Base-by-base conservation (phyloP, 1,140 invertebrate genomes). In the Drosophila obscura region DNA sequence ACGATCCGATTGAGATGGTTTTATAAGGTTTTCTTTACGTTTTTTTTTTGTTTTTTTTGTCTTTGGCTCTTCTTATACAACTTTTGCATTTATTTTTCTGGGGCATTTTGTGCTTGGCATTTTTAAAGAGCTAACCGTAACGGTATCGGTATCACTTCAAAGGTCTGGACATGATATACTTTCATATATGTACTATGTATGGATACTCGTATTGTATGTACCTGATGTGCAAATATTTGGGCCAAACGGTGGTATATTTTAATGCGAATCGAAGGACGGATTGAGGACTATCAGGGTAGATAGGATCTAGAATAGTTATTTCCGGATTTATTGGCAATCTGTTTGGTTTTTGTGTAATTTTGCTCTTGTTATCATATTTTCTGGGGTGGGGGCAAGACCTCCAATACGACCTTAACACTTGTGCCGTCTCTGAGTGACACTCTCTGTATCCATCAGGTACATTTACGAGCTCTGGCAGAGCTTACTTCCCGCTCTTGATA, bases 1-100 rank as follows among this genome's bases (percentile, higher is more conserved):
- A 43, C 65, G 50, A 81, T 65, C 77, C 77, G 82, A 87, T 85
- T 85, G 82, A 67, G 80, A 87, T 87, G 52, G 77, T 87, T 74
- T 87, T 83, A 80, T 67, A 74, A 59, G 51, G 51, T 51, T 69
- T 73, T 62, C 57, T 76, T 63, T 45, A 52, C n/a, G 15, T 57
- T 59, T 55, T 56, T 76, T 74, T 46, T 28, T 28, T 45, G 8
- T n/a, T 19, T 19, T 19, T 19, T 62, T 28, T 15, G n/a, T 26
- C 43, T 41, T 8, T 52, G n/a, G 41, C n/a, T 39, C 11, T 58
- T 55, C 57, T 60, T 57, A 43, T 73, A 73, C 60, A 63, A 64
- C 26, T 74, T 74, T 73, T 73, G 59, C 48, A 74, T 52, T 49
- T 64, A 51, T 52, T 57, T 80, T 80, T 77, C 62, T 75, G 71